These are phyloP conservation scores for Phyto melanocephala DNA, from an alignment of 2,888 invertebrate genomes.

Conservation along the genomic window DNA sequence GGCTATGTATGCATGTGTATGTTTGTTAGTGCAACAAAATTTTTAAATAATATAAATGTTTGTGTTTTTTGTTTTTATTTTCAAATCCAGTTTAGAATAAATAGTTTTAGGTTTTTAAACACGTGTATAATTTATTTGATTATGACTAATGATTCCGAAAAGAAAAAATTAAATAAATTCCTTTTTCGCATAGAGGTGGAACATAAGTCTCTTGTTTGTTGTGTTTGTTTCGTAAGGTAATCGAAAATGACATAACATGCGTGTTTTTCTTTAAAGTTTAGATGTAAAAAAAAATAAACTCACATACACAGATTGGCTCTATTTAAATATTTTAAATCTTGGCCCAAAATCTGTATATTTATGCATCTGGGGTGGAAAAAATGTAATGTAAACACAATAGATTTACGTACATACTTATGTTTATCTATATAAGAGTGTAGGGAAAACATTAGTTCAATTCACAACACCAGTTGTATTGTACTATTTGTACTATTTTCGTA, in stretches of 20 bases:
- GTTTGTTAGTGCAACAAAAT: slow-evolving; percentile 6
- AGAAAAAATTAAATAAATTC: slow-evolving; percentile 31
- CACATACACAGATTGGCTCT: neutral
- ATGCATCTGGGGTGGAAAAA: neutral
- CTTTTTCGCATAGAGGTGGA: slow-evolving; percentile 44
- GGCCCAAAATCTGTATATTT: neutral
- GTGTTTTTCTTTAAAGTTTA: slow-evolving; percentile 44
- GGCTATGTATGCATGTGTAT: neutral
- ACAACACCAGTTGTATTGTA: too few relatives aligned
- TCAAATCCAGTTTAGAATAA: slow-evolving; percentile 43
- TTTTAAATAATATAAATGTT: neutral
- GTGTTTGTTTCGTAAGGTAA: slow-evolving; percentile 33
- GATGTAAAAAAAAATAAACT: slow-evolving; percentile 4
- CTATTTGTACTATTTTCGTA: too few relatives aligned
- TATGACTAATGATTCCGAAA: slow-evolving; percentile 61
- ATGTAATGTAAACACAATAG: too few relatives aligned
- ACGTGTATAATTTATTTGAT: slow-evolving; percentile 61
- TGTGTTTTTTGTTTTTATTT: neutral
- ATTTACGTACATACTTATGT: too few relatives aligned
- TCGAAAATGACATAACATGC: slow-evolving; percentile 62
- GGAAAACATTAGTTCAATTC: too few relatives aligned
- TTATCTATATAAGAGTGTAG: too few relatives aligned
- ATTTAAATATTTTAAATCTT: slow-evolving; percentile 23
- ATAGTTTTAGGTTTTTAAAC: slow-evolving; percentile 53
- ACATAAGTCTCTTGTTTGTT: neutral